Base-by-base conservation (phyloP, 2,888 invertebrate species). In the Hypena proboscidalis region DNA sequence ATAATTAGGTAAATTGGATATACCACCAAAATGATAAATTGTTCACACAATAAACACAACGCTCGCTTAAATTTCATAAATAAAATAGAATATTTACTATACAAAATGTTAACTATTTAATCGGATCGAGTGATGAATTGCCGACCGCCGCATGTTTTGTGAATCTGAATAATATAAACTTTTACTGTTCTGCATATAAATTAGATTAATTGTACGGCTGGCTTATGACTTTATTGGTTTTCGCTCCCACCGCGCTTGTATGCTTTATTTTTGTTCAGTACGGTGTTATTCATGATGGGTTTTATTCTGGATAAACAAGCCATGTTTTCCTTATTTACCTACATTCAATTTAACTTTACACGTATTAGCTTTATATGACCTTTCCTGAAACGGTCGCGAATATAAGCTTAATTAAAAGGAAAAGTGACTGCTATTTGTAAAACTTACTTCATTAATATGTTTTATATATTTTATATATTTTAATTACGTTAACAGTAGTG, bases 141-240 rank as follows among this genome's bases (percentile, higher is more conserved):
- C 19, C 14, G 27, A 10, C 17, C 11, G 22, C 15, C 13, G n/a
- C 21, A 22, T 40, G 47, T 20, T 41, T 23, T 20, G 25, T 15
- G 20, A 27, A 27, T 27, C 13, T 36, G 19, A 11, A 20, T 27
- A 19, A 25, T 29, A 17, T 38, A 31, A 43, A 46, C 20, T 50
- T 58, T 45, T 35, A 50, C 36, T 32, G 29, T 11, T 30, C 26
- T 33, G 42, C 29, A 47, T 58, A 43, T 46, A 43, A 51, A 59
- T 51, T 40, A 51, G 33, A 56, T 51, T 47, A 62, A 57, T 56
- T 49, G 29, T 35, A 17, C 37, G 17, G 36, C 26, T 11, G 31
- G 3, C 26, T 53, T 56, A 43, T 26, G 8, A 32, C 39, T 47
- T 45, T 48, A 58, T 47, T 39, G 42, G 32, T 29, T 51, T 53